phyloP scores from a whole-genome alignment of 2,113 vertebrate genomes.

The Zosterops pallidus region DNA sequence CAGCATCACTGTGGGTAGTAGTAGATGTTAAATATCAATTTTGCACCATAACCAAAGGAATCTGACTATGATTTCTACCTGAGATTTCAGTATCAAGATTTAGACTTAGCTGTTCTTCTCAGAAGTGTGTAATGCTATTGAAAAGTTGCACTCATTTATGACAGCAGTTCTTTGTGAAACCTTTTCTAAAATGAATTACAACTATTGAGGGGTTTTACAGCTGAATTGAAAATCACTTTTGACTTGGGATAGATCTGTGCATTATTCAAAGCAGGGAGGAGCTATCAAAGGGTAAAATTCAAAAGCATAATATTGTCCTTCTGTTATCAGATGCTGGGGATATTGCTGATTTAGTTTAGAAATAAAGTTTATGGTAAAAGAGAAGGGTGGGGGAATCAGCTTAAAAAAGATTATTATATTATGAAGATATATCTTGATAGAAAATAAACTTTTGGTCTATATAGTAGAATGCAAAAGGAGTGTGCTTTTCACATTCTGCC shows the following conservation, averaged over 20 bases:
- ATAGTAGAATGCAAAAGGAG: background rate
- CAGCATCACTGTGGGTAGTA: too few species aligned
- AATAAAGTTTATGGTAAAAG: background rate
- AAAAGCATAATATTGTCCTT: background rate
- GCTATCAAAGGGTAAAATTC: background rate
- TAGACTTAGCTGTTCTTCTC: background rate
- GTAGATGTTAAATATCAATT: background rate
- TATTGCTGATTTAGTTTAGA: background rate
- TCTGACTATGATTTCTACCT: background rate
- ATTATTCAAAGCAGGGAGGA: background rate
- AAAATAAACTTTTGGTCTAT: background rate
- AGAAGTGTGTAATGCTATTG: background rate
- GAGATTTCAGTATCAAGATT: background rate
- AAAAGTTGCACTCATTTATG: background rate
- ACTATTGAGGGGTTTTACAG: background rate
- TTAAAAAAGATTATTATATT: background rate
- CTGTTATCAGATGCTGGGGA: background rate
- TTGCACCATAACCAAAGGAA: background rate
- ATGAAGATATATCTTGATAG: background rate
- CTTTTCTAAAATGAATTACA: background rate
- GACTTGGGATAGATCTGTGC: background rate
- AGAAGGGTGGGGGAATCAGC: background rate
- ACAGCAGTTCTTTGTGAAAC: background rate
- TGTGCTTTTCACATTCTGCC: background rate
- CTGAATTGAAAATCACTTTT: background rate